phyloP scores from a whole-genome alignment of 2,797 vertebrate genomes.

The Phoeniculus purpureus region DNA sequence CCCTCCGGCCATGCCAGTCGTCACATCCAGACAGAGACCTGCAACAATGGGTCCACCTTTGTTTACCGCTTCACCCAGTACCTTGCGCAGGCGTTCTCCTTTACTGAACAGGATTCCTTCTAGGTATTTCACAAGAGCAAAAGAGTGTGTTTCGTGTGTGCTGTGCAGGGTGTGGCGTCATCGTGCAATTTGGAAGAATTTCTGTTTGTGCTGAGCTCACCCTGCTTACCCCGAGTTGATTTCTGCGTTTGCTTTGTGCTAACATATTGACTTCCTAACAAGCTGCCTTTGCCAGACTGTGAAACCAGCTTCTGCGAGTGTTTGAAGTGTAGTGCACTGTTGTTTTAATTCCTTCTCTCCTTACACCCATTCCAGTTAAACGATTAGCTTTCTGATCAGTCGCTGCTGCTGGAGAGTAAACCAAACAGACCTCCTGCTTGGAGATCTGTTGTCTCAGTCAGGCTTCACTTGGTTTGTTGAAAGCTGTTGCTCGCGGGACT shows the following conservation, averaged over 20 bases:
- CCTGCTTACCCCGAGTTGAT: neutral
- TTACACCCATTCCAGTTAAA: neutral
- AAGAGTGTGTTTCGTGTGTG: constrained; percentile 49
- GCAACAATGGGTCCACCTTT: constrained; percentile 73
- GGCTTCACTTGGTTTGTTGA: neutral
- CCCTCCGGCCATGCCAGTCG: constrained; percentile 72
- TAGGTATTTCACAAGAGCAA: constrained; percentile 86
- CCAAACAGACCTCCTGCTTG: neutral
- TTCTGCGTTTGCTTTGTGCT: constrained; percentile 30
- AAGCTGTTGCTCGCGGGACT: neutral
- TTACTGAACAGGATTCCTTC: constrained; percentile 85
- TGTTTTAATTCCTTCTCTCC: neutral
- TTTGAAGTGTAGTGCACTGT: neutral
- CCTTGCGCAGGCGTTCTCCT: constrained; percentile 79
- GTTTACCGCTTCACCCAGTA: constrained; percentile 81
- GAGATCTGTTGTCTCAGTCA: neutral
- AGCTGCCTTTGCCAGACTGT: neutral
- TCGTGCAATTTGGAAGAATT: neutral
- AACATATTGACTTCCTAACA: constrained; percentile 50
- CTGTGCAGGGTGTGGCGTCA: constrained; percentile 49
- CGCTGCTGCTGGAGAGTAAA: neutral
- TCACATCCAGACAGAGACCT: constrained; percentile 77
- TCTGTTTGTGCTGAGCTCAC: constrained; percentile 32
- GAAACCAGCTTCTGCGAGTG: neutral
- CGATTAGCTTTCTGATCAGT: neutral